Evolutionary conservation across 2,888 invertebrate genomes (phyloP).

Genomic region (Pilophorus perplexus): DNA sequence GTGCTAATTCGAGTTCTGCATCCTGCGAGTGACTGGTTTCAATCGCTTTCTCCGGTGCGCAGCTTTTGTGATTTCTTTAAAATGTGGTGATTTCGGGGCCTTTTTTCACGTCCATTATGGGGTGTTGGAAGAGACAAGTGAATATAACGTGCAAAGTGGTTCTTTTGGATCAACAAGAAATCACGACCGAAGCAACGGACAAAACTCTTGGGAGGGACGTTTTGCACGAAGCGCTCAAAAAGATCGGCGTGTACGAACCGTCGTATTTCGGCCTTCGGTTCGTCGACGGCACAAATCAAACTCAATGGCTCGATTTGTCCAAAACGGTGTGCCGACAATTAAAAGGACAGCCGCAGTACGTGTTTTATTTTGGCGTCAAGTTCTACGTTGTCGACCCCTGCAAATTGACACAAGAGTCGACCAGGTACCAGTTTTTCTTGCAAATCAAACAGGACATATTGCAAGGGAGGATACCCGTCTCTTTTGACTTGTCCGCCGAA

Average conservation of each 20-base stretch:
- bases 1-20: slow-evolving; percentile 22
- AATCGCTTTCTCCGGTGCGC: no score
- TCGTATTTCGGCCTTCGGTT: slow-evolving; percentile 94
- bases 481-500: slow-evolving; percentile 87
- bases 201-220: slow-evolving; percentile 51
- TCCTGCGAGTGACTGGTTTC: no score
- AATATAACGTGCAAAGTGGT: slow-evolving; percentile 74
- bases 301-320: slow-evolving; percentile 94
- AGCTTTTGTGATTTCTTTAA: no score
- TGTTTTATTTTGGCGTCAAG: slow-evolving; percentile 94
- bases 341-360: slow-evolving; percentile 71
- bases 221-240: slow-evolving; percentile 7
- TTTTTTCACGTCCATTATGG: slow-evolving; percentile 42
- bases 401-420: slow-evolving; percentile 92
- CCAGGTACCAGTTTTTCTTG: slow-evolving; percentile 95
- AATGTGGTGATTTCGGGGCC: no score
- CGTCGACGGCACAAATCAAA: slow-evolving; percentile 88
- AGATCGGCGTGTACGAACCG: slow-evolving; percentile 86
- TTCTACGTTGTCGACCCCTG: slow-evolving; percentile 97
- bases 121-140: slow-evolving; percentile 52
- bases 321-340: slow-evolving; percentile 86
- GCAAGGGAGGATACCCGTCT: slow-evolving; percentile 86
- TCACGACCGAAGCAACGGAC: slow-evolving; percentile 86
- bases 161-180: slow-evolving; percentile 83
- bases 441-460: slow-evolving; percentile 96